A percentile compares a stretch with the other conserved stretches of the same genome.
Evolutionary conservation across 2,113 vertebrate species (phyloP).

Genomic region (Noturus placidus): DNA sequence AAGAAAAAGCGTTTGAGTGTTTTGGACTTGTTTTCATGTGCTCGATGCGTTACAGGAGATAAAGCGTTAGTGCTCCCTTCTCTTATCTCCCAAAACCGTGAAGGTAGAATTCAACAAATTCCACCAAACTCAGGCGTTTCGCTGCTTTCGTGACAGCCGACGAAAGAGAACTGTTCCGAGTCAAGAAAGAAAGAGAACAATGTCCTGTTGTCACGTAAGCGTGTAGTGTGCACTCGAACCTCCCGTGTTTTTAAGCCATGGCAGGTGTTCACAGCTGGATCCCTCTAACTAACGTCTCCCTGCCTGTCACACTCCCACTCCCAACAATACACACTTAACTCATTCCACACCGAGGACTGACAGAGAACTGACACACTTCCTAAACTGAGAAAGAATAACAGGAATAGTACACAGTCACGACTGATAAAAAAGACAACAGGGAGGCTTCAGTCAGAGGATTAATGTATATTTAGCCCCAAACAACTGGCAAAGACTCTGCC

Average conservation of each 20-base stretch:
- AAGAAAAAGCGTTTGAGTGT: conserved; percentile 1
- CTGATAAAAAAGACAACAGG: not conserved
- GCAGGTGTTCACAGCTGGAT: conserved; percentile 50
- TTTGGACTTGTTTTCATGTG: conserved; percentile 23
- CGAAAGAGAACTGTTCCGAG: conserved; percentile 4
- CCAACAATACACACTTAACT: conserved; percentile 18
- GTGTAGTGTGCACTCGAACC: not conserved
- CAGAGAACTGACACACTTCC: not conserved
- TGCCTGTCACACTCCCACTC: conserved; percentile 29
- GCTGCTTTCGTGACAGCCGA: conserved; percentile 27
- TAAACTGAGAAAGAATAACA: not conserved
- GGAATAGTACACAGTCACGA: not conserved
- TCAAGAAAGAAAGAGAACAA: conserved; percentile 4
- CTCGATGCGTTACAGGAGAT: conserved; percentile 9
- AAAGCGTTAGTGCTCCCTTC: not conserved
- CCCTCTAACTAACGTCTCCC: conserved; percentile 22
- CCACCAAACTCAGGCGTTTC: conserved; percentile 7
- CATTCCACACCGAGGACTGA: not conserved
- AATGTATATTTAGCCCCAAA: not conserved
- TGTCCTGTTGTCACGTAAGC: conserved; percentile 39
- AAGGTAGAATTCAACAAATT: conserved; percentile 24
- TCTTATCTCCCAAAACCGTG: conserved; percentile 30
- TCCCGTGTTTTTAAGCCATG: conserved; percentile 20
- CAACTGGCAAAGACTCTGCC: not conserved
- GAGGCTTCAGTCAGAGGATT: not conserved